A percentile compares a stretch with the other conserved stretches of the same genome.
Evolutionary conservation across 2,888 invertebrate species (phyloP).

Genomic region (Meliscaeva auricollis): DNA sequence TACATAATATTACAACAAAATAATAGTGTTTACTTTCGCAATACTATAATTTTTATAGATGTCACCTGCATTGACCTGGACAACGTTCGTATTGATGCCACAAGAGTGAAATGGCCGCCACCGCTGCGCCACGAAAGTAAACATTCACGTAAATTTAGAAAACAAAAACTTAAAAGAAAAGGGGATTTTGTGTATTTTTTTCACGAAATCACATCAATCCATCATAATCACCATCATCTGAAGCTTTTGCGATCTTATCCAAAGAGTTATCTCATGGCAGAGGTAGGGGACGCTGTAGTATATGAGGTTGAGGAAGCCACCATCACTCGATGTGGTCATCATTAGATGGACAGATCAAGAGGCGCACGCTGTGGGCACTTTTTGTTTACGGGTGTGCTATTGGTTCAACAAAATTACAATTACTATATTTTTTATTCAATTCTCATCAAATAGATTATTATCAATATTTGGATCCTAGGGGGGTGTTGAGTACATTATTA

Average conservation of each 20-base stretch:
- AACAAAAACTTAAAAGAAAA: too few species aligned
- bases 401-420: slow-evolving; percentile 11
- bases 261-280: background rate
- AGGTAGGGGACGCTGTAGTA: background rate
- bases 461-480: slow-evolving; percentile 7
- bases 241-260: slow-evolving; percentile 44
- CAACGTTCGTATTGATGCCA: background rate
- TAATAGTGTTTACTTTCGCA: slow-evolving; percentile 63
- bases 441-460: background rate
- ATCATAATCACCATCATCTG: slow-evolving; percentile 60
- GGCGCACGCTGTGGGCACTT: slow-evolving; percentile 16
- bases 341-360: slow-evolving; percentile 35
- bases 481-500: slow-evolving; percentile 21
- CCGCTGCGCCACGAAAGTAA: slow-evolving; percentile 13
- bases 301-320: slow-evolving; percentile 8
- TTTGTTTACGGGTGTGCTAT: slow-evolving; percentile 23
- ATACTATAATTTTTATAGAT: slow-evolving; percentile 61
- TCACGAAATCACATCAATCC: slow-evolving; percentile 60
- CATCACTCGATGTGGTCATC: slow-evolving; percentile 65
- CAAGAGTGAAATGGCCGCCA: slow-evolving; percentile 47
- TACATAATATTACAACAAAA: slow-evolving; percentile 44
- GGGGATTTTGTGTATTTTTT: slow-evolving; percentile 35
- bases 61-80: slow-evolving; percentile 56
- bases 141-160: slow-evolving; percentile 27
- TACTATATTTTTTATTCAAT: slow-evolving; percentile 31